These are phyloP conservation scores for Himalopsyche phryganea DNA, from an alignment of 1,140 invertebrate species.

Conservation along the genomic window DNA sequence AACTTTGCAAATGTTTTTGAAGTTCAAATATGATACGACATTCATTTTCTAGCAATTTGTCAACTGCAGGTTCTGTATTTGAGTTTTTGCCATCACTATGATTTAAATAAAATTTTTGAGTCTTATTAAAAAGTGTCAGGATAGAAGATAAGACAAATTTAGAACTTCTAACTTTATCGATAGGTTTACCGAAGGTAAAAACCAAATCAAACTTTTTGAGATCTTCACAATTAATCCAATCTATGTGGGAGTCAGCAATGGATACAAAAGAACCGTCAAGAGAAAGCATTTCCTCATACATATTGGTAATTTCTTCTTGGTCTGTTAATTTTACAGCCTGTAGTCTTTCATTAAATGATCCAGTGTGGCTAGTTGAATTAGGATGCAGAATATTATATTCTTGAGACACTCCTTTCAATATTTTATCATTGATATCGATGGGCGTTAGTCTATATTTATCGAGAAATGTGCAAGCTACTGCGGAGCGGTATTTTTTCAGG, in stretches of 20 bases:
- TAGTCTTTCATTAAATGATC: constrained; percentile 53
- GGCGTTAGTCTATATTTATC: constrained; percentile 50
- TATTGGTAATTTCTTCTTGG: constrained; percentile 47
- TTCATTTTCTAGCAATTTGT: background rate
- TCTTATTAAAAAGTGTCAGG: constrained; percentile 42
- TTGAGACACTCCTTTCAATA: constrained; percentile 44
- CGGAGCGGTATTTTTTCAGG: constrained; percentile 47
- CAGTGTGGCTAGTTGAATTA: constrained; percentile 48
- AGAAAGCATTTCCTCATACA: constrained; percentile 34
- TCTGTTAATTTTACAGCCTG: constrained; percentile 46
- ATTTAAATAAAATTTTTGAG: constrained; percentile 29
- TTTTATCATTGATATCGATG: constrained; percentile 43
- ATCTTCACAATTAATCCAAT: constrained; percentile 19
- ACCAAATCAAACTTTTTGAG: constrained; percentile 39
- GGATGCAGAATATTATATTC: constrained; percentile 44
- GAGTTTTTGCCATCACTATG: background rate
- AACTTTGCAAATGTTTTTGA: background rate
- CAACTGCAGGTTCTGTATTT: background rate
- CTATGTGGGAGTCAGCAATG: constrained; percentile 40
- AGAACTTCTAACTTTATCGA: constrained; percentile 46
- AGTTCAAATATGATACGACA: constrained; percentile 7
- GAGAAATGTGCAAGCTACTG: constrained; percentile 51
- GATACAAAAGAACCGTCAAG: constrained; percentile 42
- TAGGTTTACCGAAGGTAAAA: constrained; percentile 43
- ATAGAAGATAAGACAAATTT: constrained; percentile 50